Evolutionary conservation across 1,140 invertebrate species (phyloP).

Genomic region (Hypsibius dujardini): DNA sequence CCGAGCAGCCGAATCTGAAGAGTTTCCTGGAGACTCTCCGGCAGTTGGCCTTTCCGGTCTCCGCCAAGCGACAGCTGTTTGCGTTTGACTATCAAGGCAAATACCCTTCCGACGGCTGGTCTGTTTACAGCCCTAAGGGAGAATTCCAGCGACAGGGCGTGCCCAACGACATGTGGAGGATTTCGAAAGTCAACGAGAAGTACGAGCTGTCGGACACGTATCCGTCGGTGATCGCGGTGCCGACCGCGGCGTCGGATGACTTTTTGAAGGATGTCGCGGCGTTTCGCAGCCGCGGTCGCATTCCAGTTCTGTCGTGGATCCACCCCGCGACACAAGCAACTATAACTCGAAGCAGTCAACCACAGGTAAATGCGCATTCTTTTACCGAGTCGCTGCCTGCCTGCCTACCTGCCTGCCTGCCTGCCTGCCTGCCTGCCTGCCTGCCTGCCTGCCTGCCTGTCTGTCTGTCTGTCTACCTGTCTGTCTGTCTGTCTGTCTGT

Average conservation of each 20-base stretch:
- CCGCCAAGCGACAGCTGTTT: conserved; percentile 52
- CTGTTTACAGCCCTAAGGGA: conserved; percentile 76
- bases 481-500: too few species aligned
- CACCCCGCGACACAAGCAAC: conserved; percentile 87
- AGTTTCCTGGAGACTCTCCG: conserved; percentile 87
- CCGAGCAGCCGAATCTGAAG: conserved; percentile 80
- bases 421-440: too few species aligned
- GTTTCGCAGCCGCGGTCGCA: conserved; percentile 63
- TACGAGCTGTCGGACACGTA: conserved; percentile 92
- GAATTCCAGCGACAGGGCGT: conserved; percentile 86
- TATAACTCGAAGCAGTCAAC: conserved; percentile 83
- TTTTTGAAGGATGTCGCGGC: conserved; percentile 60
- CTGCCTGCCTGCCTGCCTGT: too few species aligned
- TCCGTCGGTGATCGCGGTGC: conserved; percentile 77
- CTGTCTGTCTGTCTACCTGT: too few species aligned
- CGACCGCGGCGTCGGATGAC: conserved; percentile 67
- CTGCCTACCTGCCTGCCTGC: too few species aligned
- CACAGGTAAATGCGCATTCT: conserved; percentile 69
- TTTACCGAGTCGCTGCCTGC: conserved; percentile 28
- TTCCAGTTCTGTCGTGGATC: conserved; percentile 87
- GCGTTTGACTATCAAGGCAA: conserved; percentile 62
- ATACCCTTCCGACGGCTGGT: conserved; percentile 83
- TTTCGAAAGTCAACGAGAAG: conserved; percentile 77
- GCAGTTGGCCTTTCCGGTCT: conserved; percentile 79
- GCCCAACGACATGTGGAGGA: conserved; percentile 85